Evolutionary conservation across 2,888 invertebrate species (phyloP).

Genomic region (Conchocele bisecta): DNA sequence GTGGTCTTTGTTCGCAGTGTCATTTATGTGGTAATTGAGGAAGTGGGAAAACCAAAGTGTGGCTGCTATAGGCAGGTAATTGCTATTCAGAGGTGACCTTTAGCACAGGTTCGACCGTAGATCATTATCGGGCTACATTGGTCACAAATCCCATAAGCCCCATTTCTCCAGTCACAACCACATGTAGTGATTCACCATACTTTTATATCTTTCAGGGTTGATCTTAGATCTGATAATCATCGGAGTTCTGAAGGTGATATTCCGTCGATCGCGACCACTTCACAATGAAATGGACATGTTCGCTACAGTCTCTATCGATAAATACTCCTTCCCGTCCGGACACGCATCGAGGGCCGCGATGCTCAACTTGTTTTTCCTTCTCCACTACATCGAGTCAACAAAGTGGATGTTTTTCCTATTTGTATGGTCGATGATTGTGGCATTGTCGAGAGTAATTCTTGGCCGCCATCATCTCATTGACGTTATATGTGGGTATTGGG

Average conservation of each 20-base stretch:
- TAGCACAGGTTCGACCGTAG: too few species aligned
- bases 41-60: too few species aligned
- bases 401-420: constrained; percentile 84
- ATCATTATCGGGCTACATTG: too few species aligned
- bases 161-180: too few species aligned
- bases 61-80: too few species aligned
- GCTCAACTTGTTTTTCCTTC: constrained; percentile 88
- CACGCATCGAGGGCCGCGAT: constrained; percentile 93
- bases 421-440: constrained; percentile 90
- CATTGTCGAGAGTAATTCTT: constrained; percentile 91
- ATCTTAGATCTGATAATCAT: constrained; percentile 91
- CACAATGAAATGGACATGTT: constrained; percentile 88
- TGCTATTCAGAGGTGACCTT: too few species aligned
- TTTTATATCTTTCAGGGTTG: constrained; percentile 88
- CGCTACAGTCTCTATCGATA: constrained; percentile 88
- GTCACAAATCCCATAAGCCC: too few species aligned
- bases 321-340: constrained; percentile 97
- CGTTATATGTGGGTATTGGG: constrained; percentile 88
- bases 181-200: too few species aligned
- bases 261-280: constrained; percentile 90
- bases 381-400: constrained; percentile 81
- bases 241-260: constrained; percentile 90
- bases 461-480: constrained; percentile 95
- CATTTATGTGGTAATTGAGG: too few species aligned
- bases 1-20: too few species aligned